Evolutionary conservation across 1,140 invertebrate species (phyloP).

Genomic region (Drosophila truncata): DNA sequence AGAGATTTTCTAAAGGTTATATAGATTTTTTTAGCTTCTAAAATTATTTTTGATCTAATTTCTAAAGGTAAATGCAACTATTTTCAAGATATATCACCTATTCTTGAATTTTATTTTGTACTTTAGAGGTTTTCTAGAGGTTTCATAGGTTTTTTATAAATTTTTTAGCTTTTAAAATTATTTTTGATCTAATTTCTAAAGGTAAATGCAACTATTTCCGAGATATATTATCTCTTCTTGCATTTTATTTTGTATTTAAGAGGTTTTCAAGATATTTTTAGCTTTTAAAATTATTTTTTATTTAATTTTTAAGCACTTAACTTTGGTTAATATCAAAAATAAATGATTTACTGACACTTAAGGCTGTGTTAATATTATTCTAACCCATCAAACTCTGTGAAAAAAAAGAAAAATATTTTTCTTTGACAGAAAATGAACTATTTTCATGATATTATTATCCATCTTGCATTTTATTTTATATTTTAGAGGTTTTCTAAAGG

Average conservation of each 20-base stretch:
- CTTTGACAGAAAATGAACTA: neutral
- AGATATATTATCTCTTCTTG: no score
- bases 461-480: neutral
- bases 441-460: no score
- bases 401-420: no score
- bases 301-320: neutral
- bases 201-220: neutral
- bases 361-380: no score
- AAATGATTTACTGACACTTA: no score
- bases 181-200: neutral
- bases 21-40: neutral
- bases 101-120: neutral
- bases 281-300: neutral
- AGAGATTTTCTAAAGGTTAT: neutral
- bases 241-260: neutral
- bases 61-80: neutral
- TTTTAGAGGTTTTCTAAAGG: neutral
- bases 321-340: no score
- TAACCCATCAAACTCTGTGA: no score
- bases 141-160: no score
- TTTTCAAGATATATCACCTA: no score
- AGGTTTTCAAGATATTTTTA: neutral
- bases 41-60: neutral
- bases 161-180: neutral
- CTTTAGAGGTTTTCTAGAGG: neutral